These are phyloP conservation scores for Channa maculata DNA, from an alignment of 2,113 vertebrate species.

Conservation along the genomic window DNA sequence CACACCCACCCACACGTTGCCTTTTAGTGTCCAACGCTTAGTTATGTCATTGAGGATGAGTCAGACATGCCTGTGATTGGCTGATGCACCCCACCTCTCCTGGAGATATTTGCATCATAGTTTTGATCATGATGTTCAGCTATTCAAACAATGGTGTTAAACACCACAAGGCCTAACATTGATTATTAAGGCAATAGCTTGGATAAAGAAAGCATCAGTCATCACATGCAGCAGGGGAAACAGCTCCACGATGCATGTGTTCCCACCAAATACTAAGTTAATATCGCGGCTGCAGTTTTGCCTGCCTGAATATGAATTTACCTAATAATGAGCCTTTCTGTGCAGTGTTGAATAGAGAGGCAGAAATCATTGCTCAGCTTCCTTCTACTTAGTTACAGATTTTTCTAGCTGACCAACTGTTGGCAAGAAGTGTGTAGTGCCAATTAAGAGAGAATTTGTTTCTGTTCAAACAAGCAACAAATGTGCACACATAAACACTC, in stretches of 20 bases:
- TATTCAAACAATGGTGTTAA: slow-evolving; percentile 21
- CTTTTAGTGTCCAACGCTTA: slow-evolving; percentile 40
- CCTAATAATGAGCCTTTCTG: slow-evolving; percentile 71
- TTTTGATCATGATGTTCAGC: slow-evolving; percentile 37
- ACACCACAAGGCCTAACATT: neutral
- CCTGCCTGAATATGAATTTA: slow-evolving; percentile 63
- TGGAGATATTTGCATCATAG: slow-evolving; percentile 51
- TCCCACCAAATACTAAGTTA: slow-evolving; percentile 41
- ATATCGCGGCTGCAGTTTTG: slow-evolving; percentile 24
- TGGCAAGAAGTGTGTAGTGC: slow-evolving; percentile 72
- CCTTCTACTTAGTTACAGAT: slow-evolving; percentile 69
- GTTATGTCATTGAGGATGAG: slow-evolving; percentile 77
- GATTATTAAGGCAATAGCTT: neutral
- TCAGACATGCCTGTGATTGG: slow-evolving; percentile 76
- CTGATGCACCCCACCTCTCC: slow-evolving; percentile 42
- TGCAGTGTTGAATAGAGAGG: slow-evolving; percentile 59
- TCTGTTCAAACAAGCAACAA: slow-evolving; percentile 63
- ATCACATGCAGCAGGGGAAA: neutral
- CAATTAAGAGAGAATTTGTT: slow-evolving; percentile 79
- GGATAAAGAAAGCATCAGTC: neutral
- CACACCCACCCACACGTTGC: slow-evolving; percentile 67
- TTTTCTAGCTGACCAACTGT: slow-evolving; percentile 77
- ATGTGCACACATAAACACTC: slow-evolving; percentile 31
- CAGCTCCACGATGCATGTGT: neutral
- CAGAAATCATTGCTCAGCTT: slow-evolving; percentile 72